Conservation (phyloP, 2,797 vertebrate genomes). For the Alca torda region DNA sequence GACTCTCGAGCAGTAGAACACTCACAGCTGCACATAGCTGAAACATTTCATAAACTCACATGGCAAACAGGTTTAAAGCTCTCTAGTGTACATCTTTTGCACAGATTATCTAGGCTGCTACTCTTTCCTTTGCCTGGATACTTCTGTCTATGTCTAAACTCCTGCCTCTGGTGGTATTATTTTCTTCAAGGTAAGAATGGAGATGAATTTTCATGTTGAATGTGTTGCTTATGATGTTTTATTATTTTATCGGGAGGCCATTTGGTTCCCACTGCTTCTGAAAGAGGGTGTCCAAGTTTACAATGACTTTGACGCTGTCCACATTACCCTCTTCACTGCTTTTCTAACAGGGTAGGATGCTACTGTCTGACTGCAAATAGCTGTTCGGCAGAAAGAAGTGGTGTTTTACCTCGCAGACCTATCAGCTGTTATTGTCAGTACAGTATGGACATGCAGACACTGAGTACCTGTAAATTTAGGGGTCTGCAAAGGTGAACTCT, state of each 20-base stretch:
- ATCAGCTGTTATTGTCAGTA: background rate
- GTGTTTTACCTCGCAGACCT: background rate
- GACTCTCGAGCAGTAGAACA: background rate
- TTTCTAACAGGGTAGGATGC: background rate
- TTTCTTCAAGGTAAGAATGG: background rate
- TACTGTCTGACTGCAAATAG: background rate
- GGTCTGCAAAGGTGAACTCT: background rate
- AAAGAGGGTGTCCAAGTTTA: background rate
- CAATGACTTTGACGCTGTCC: background rate
- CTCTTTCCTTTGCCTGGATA: background rate
- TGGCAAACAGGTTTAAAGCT: background rate
- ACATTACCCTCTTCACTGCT: background rate
- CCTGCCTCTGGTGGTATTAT: background rate
- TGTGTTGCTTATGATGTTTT: background rate
- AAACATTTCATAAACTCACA: background rate
- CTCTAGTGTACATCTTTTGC: background rate
- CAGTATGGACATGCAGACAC: background rate
- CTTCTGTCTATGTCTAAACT: background rate
- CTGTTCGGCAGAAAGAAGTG: background rate
- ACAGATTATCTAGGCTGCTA: background rate
- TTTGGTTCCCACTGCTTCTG: background rate
- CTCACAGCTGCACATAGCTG: background rate
- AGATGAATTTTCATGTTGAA: background rate
- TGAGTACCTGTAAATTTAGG: background rate
- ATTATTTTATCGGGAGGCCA: background rate